Evolutionary conservation across 2,888 invertebrate species (phyloP).

Genomic region (Platycheirus albimanus): DNA sequence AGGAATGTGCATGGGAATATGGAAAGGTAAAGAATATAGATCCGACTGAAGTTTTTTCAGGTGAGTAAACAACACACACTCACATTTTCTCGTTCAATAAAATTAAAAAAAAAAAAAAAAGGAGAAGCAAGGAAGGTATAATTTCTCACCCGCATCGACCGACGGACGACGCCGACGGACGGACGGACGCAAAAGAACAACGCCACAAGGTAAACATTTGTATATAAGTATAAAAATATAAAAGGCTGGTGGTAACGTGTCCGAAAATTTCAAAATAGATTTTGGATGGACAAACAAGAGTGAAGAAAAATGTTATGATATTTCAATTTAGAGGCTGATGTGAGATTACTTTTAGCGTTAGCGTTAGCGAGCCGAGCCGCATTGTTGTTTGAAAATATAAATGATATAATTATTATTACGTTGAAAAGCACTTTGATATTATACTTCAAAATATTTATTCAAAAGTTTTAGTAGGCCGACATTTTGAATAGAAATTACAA

Average conservation of each 20-base stretch:
- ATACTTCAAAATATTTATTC: background rate
- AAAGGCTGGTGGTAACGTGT: conserved; percentile 12
- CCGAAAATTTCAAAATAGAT: conserved; percentile 15
- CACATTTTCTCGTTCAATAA: no score
- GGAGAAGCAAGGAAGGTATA: background rate
- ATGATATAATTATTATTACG: conserved; percentile 15
- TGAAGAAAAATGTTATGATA: background rate
- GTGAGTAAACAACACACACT: conserved; percentile 31
- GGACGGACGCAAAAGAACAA: conserved; percentile 10
- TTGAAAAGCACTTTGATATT: background rate
- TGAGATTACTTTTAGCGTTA: background rate
- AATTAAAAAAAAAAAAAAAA: no score
- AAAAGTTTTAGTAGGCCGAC: no score
- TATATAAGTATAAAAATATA: background rate
- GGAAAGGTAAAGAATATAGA: no score
- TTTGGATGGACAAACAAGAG: conserved; percentile 14
- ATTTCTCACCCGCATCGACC: conserved; percentile 11
- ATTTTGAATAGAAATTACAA: no score
- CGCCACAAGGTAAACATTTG: conserved; percentile 13
- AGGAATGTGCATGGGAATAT: conserved; percentile 24
- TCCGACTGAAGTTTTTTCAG: conserved; percentile 23
- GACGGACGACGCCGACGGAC: no score
- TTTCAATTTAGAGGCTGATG: conserved; percentile 6
- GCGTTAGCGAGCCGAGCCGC: background rate
- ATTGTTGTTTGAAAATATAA: conserved; percentile 1